Conservation (phyloP, 2,113 vertebrate species). For the Ctenomys sociabilis region DNA sequence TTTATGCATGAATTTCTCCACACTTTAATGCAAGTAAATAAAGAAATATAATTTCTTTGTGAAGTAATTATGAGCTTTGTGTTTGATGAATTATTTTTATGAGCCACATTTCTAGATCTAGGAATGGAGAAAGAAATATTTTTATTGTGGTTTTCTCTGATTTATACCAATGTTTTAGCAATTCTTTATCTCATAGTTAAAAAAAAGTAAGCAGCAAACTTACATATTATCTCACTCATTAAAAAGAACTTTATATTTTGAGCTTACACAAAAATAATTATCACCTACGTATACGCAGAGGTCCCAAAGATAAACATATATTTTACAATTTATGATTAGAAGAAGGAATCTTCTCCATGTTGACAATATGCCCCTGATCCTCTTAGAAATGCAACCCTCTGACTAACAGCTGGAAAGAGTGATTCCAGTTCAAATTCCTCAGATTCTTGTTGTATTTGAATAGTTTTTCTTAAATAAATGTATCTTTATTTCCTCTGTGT, state of each 20-base stretch:
- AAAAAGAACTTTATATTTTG: not conserved
- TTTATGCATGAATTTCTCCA: not conserved
- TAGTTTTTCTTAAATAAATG: not conserved
- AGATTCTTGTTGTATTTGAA: not conserved
- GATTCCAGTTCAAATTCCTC: not conserved
- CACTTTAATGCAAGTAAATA: not conserved
- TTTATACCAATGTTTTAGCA: not conserved
- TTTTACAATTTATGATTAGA: too few species aligned
- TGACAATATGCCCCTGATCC: not conserved
- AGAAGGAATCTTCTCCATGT: fast-evolving
- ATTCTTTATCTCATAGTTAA: not conserved
- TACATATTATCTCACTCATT: not conserved
- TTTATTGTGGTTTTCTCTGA: not conserved
- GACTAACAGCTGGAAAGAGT: not conserved
- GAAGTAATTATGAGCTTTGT: not conserved
- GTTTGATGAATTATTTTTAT: not conserved
- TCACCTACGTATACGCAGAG: not conserved
- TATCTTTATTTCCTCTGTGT: not conserved
- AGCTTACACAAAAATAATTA: not conserved
- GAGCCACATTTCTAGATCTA: not conserved
- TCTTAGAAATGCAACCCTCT: not conserved
- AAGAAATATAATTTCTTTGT: not conserved
- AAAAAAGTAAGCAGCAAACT: not conserved
- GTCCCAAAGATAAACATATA: not conserved
- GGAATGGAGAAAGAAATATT: not conserved